Evolutionary conservation across 2,113 vertebrate genomes (phyloP).

Genomic region (Aspiorhynchus laticeps): DNA sequence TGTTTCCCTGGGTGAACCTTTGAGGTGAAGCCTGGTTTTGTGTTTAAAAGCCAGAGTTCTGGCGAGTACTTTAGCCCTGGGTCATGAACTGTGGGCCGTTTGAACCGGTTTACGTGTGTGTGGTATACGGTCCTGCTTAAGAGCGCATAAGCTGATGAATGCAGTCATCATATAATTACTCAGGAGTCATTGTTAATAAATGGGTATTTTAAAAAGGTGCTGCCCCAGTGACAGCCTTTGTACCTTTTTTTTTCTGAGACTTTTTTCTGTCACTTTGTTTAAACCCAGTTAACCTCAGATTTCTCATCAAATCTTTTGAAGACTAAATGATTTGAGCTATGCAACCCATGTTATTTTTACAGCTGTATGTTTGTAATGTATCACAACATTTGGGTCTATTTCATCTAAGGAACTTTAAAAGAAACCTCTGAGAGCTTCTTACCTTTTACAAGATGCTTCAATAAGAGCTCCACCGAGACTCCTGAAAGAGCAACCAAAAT

Average conservation of each 20-base stretch:
- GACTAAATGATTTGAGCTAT: not conserved
- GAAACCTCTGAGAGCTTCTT: not conserved
- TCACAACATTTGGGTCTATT: too few relatives aligned
- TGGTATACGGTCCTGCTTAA: not conserved
- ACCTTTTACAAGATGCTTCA: not conserved
- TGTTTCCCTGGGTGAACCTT: conserved; percentile 47
- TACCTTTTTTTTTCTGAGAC: too few relatives aligned
- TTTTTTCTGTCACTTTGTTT: not conserved
- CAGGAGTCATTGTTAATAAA: not conserved
- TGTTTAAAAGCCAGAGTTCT: conserved; percentile 49
- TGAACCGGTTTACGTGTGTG: not conserved
- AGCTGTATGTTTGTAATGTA: not conserved
- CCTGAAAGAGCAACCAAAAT: not conserved
- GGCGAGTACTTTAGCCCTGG: conserved; percentile 42
- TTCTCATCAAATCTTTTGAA: not conserved
- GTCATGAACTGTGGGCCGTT: conserved; percentile 38
- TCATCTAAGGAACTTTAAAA: not conserved
- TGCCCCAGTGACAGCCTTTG: too few relatives aligned
- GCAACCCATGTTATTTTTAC: not conserved
- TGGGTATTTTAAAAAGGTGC: not conserved
- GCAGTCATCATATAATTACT: not conserved
- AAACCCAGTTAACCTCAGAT: not conserved
- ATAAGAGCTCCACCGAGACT: not conserved
- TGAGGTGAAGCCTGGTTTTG: conserved; percentile 55
- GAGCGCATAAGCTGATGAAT: not conserved